These are phyloP conservation scores for Ciconia boyciana DNA, from an alignment of 2,113 vertebrate genomes.

Conservation along the genomic window DNA sequence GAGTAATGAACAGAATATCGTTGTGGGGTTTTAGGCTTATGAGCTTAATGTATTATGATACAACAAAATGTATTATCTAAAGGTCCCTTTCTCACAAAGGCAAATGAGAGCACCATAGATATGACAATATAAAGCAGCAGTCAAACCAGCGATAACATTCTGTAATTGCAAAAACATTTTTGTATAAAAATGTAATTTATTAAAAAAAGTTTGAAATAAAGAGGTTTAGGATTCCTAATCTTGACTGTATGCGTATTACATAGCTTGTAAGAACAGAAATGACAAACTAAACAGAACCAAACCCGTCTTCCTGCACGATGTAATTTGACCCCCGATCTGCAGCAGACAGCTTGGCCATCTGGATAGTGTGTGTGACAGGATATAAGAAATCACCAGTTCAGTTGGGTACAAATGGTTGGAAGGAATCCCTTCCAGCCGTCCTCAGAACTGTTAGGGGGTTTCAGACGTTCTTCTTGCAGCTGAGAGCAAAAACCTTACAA, in stretches of 20 bases:
- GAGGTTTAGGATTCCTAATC: neutral
- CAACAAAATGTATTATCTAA: neutral
- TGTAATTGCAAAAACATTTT: neutral
- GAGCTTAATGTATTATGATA: slow-evolving; percentile 13
- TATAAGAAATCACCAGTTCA: neutral
- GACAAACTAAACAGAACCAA: neutral
- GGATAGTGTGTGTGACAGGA: neutral
- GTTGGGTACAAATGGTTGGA: accelerated
- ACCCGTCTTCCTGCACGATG: neutral
- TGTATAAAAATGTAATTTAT: neutral
- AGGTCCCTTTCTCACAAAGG: neutral
- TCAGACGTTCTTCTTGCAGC: neutral
- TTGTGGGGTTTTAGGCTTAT: neutral
- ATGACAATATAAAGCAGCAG: neutral
- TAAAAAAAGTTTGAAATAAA: neutral
- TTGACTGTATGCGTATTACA: accelerated
- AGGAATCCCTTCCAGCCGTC: neutral
- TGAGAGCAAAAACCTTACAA: neutral
- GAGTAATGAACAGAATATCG: neutral
- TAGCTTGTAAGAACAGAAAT: neutral
- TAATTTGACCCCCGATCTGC: neutral
- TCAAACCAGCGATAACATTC: neutral
- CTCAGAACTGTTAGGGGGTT: neutral
- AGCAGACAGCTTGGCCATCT: neutral
- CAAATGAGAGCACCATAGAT: neutral